These are phyloP conservation scores for Acanthaster planci DNA, from an alignment of 35 echinoderm and acorn worm species.

Conservation along the genomic window DNA sequence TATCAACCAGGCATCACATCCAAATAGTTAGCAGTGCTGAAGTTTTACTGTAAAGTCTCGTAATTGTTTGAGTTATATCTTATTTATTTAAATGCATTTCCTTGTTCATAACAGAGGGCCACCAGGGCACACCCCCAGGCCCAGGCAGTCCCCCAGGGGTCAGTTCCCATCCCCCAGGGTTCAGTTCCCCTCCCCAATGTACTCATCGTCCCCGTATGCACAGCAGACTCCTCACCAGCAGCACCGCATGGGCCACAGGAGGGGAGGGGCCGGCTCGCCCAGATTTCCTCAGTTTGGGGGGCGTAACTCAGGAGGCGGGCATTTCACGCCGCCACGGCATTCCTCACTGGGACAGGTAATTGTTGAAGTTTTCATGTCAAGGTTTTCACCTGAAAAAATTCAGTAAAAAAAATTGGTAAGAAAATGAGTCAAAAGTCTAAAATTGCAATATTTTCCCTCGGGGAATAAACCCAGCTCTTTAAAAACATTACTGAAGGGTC, in stretches of 20 bases:
- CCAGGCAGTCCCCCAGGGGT: not conserved
- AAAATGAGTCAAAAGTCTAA: no score
- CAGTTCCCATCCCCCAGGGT: not conserved
- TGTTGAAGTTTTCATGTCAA: no score
- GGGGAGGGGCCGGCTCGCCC: not conserved
- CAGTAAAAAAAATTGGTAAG: no score
- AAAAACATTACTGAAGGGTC: no score
- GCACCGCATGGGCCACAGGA: not conserved
- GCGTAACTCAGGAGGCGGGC: not conserved
- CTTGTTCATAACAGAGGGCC: not conserved
- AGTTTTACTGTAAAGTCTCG: no score
- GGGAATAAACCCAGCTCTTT: no score
- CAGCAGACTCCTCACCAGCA: not conserved
- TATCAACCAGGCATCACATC: no score
- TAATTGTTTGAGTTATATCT: no score
- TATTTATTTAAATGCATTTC: no score
- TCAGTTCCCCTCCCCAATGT: conserved; percentile 12
- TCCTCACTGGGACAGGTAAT: not conserved
- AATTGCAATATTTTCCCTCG: no score
- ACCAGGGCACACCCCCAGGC: not conserved
- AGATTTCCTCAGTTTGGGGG: not conserved
- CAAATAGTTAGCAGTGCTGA: no score
- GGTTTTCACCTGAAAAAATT: no score
- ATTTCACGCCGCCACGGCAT: not conserved
- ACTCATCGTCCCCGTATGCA: not conserved